These are phyloP conservation scores for Anarrhichthys ocellatus DNA, from an alignment of 2,113 vertebrate species.

Conservation along the genomic window DNA sequence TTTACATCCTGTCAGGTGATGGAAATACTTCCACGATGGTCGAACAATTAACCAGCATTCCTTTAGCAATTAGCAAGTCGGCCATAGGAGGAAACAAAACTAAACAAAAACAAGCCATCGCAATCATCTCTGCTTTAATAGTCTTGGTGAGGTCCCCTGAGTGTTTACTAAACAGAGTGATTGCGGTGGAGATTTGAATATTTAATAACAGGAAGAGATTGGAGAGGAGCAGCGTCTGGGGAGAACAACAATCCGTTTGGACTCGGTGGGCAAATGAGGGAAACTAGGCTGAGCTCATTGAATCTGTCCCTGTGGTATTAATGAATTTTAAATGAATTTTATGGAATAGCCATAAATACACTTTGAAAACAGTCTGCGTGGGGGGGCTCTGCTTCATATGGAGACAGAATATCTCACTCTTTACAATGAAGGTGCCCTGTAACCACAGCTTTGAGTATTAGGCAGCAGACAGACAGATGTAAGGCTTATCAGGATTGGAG, in stretches of 20 bases:
- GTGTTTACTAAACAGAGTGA: constrained; percentile 81
- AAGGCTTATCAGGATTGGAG: constrained; percentile 58
- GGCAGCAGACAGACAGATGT: constrained; percentile 44
- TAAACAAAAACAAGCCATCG: constrained; percentile 76
- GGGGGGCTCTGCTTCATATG: constrained; percentile 8
- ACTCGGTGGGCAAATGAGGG: constrained; percentile 76
- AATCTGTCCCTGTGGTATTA: constrained; percentile 76
- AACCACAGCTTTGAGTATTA: constrained; percentile 32
- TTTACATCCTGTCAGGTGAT: constrained; percentile 2
- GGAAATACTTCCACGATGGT: constrained; percentile 18
- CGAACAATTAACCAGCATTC: constrained; percentile 49
- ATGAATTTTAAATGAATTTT: constrained; percentile 78
- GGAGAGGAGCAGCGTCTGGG: constrained; percentile 71
- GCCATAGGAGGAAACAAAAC: constrained; percentile 54
- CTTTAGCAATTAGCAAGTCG: constrained; percentile 66
- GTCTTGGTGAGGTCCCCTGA: constrained; percentile 70
- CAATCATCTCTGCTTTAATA: constrained; percentile 77
- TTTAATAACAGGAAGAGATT: constrained; percentile 81
- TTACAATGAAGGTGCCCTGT: constrained; percentile 36
- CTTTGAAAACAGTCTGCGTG: constrained; percentile 51
- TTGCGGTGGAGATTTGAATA: constrained; percentile 82
- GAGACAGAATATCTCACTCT: constrained; percentile 30
- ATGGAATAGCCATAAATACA: constrained; percentile 68
- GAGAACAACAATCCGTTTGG: constrained; percentile 80
- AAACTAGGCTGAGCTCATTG: constrained; percentile 77